Evolutionary conservation across 2,888 invertebrate genomes (phyloP).

Genomic region (Escarpia spicata): DNA sequence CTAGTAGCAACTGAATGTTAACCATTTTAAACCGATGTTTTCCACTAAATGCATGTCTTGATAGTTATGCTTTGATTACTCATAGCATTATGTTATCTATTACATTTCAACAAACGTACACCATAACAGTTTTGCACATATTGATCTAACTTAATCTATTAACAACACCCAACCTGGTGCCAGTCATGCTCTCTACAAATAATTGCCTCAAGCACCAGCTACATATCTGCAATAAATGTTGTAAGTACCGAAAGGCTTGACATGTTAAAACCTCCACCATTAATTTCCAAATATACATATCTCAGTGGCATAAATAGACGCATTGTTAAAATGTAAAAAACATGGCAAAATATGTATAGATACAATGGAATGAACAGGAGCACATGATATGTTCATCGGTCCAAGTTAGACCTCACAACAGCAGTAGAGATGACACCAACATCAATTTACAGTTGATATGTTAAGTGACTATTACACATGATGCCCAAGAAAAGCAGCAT

Average conservation of each 20-base stretch:
- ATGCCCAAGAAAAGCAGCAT: not conserved
- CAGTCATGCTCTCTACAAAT: not conserved
- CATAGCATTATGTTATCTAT: not conserved
- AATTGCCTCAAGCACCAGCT: not conserved
- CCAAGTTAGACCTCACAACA: not conserved
- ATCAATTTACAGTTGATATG: not conserved
- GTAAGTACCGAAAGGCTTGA: not conserved
- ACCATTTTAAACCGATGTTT: not conserved
- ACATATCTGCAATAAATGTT: not conserved
- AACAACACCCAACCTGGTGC: not conserved
- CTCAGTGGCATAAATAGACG: not conserved
- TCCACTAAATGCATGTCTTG: not conserved
- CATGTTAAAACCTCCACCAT: not conserved
- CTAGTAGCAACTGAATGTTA: not conserved
- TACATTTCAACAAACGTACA: too few relatives aligned
- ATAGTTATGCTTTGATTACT: not conserved
- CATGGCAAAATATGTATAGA: not conserved
- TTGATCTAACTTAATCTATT: not conserved
- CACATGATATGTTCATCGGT: not conserved
- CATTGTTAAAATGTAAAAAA: not conserved
- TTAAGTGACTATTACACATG: not conserved
- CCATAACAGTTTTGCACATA: too few relatives aligned
- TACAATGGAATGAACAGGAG: not conserved
- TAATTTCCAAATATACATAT: conserved; percentile 3
- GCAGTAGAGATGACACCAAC: not conserved